phyloP scores from a whole-genome alignment of 2,888 invertebrate species.

The Leuctra nigra region DNA sequence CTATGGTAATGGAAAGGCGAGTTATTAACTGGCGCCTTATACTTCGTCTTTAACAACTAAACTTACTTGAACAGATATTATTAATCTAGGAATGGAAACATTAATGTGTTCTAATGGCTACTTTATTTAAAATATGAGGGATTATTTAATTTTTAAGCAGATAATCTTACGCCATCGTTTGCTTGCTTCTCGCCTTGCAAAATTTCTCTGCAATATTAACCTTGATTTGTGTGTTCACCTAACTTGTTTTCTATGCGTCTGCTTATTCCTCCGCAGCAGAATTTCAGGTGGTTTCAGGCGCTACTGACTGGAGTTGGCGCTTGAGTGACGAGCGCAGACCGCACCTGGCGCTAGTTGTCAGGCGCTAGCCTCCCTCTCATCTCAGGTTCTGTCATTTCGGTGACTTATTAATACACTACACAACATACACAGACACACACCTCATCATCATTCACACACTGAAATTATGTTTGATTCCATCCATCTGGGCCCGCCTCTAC shows the following conservation, averaged over 20 bases:
- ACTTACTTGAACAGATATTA: no score
- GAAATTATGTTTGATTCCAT: no score
- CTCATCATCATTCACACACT: no score
- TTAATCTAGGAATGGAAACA: no score
- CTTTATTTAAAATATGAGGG: no score
- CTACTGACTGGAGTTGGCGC: conserved; percentile 23
- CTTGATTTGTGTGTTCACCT: conserved; percentile 10
- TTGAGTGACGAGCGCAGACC: conserved; percentile 9
- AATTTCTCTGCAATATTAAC: neutral
- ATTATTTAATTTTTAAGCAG: neutral
- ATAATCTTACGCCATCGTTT: conserved; percentile 7
- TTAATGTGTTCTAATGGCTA: no score
- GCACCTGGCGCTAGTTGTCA: conserved; percentile 23
- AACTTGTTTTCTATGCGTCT: conserved; percentile 30
- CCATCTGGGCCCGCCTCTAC: no score
- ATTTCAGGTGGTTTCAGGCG: conserved; percentile 25
- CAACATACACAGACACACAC: conserved; percentile 18
- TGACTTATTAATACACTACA: conserved; percentile 26
- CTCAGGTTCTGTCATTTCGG: conserved; percentile 30
- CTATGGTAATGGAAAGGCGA: no score
- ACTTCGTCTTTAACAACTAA: no score
- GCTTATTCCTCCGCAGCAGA: conserved; percentile 37
- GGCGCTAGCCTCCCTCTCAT: conserved; percentile 29
- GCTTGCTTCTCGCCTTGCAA: no score
- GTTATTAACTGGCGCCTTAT: no score